Conservation (phyloP, 2,888 invertebrate species). For the Amphipyra berbera region DNA sequence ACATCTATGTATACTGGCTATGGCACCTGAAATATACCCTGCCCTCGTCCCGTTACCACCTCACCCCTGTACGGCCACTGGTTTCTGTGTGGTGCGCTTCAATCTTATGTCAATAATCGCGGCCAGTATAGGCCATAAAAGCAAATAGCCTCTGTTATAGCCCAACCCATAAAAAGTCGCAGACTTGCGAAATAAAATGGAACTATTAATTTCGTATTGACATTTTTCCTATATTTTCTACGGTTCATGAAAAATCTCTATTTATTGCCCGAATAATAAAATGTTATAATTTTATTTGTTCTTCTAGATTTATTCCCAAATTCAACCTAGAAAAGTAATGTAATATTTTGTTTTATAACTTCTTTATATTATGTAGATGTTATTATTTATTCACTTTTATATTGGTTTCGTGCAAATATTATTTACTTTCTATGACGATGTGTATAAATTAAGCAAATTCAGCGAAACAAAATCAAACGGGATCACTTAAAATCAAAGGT, state of each 20-base stretch:
- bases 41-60: background rate
- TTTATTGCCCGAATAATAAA: constrained; percentile 26
- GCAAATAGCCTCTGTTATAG: constrained; percentile 31
- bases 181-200: constrained; percentile 44
- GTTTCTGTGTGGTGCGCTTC: constrained; percentile 3
- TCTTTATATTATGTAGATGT: constrained; percentile 14
- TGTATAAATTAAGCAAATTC: too few species aligned
- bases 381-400: background rate
- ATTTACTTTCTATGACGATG: too few species aligned
- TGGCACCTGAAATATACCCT: too few species aligned
- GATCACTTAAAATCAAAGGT: too few species aligned
- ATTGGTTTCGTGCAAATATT: too few species aligned
- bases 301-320: constrained; percentile 25
- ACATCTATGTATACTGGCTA: too few species aligned
- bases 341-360: constrained; percentile 16
- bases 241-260: constrained; percentile 21
- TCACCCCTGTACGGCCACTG: background rate
- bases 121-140: constrained; percentile 37
- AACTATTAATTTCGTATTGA: constrained; percentile 46
- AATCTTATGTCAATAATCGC: constrained; percentile 42
- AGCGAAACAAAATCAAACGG: too few species aligned
- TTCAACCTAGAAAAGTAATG: constrained; percentile 7
- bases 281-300: constrained; percentile 17
- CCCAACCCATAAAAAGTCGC: constrained; percentile 42
- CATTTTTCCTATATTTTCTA: constrained; percentile 36